Conservation (phyloP, 1,140 invertebrate genomes). For the Pogonomyrmex barbatus region DNA sequence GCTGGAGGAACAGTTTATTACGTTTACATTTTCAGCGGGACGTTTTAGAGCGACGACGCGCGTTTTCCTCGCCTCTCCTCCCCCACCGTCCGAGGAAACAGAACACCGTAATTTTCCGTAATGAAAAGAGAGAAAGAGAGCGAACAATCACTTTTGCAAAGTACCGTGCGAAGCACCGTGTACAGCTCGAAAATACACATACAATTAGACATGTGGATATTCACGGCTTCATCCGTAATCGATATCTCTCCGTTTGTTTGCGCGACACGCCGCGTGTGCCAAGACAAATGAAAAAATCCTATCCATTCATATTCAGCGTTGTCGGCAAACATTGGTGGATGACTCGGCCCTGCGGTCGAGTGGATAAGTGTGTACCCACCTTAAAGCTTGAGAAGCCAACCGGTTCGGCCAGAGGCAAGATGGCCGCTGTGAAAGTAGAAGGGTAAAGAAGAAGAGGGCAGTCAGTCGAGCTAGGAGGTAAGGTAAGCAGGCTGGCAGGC, state of each 20-base stretch:
- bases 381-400: constrained; percentile 67
- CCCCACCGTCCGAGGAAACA: neutral
- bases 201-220: constrained; percentile 15
- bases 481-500: constrained; percentile 58
- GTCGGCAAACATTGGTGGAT: constrained; percentile 46
- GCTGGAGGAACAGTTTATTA: constrained; percentile 27
- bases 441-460: constrained; percentile 74
- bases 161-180: neutral
- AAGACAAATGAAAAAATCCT: neutral
- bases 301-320: constrained; percentile 46
- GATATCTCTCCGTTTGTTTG: constrained; percentile 8
- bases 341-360: constrained; percentile 6
- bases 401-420: constrained; percentile 78
- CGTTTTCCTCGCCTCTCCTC: neutral
- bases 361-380: constrained; percentile 45
- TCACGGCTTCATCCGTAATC: neutral
- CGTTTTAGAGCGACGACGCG: neutral
- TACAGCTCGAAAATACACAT: constrained; percentile 6
- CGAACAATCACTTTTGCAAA: neutral
- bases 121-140: too few relatives aligned
- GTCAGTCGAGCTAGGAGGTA: constrained; percentile 66
- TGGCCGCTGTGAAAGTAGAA: constrained; percentile 78
- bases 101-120: neutral
- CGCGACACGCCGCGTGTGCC: constrained; percentile 1
- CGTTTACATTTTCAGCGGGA: constrained; percentile 15